Evolutionary conservation across 2,113 vertebrate genomes (phyloP).

Genomic region (Nyctibius bracteatus): DNA sequence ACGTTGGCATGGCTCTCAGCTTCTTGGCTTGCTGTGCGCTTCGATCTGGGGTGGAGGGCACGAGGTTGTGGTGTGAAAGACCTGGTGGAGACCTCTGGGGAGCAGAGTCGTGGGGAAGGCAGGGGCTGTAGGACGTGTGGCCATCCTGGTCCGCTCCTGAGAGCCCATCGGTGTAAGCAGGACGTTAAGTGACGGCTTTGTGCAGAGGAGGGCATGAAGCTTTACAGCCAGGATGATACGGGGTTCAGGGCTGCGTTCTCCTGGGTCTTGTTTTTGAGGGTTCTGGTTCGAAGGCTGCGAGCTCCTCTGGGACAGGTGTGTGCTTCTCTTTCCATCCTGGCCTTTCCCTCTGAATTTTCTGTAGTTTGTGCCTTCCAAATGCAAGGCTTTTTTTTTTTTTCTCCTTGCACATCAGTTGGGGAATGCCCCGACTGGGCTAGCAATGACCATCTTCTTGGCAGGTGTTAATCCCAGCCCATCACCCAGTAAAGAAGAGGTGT

Average conservation of each 20-base stretch:
- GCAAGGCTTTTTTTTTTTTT: neutral
- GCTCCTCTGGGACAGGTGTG: neutral
- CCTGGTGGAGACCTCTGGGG: neutral
- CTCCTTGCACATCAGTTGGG: neutral
- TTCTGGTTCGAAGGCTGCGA: neutral
- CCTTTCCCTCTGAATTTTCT: neutral
- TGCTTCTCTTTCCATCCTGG: neutral
- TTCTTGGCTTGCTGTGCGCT: fast-evolving
- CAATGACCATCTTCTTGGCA: neutral
- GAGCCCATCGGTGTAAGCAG: fast-evolving
- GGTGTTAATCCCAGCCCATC: neutral
- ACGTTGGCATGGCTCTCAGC: neutral
- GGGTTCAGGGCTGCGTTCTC: neutral
- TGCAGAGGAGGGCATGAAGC: neutral
- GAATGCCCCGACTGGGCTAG: neutral
- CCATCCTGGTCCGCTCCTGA: fast-evolving
- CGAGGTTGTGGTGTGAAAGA: neutral
- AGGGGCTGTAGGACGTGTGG: neutral
- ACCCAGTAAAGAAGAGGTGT: neutral
- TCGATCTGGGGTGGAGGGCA: neutral
- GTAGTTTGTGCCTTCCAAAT: neutral
- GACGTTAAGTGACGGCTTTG: neutral
- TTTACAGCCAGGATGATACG: neutral
- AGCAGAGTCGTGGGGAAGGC: neutral
- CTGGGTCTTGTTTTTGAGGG: neutral